Percentiles rank a stretch among this genome's conserved stretches.
These are phyloP conservation scores for Noctua janthina DNA, from an alignment of 2,888 invertebrate species.

Conservation along the genomic window DNA sequence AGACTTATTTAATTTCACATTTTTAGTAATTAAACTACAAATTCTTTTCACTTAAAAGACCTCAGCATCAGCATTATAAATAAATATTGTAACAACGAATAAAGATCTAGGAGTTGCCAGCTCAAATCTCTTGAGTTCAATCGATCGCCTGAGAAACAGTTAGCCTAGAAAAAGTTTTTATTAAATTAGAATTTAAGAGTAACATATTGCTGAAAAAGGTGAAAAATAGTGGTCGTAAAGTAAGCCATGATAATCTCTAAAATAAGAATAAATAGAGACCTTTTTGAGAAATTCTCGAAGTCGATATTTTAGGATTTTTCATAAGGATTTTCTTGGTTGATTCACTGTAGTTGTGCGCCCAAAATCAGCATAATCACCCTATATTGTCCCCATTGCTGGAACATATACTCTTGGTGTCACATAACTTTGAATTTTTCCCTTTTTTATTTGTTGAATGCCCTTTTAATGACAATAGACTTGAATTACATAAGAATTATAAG, in stretches of 20 bases:
- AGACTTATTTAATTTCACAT: not conserved
- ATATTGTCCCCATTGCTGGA: not conserved
- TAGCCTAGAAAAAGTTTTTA: not conserved
- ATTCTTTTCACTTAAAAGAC: not conserved
- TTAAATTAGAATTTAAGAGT: conserved; percentile 1
- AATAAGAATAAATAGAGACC: not conserved
- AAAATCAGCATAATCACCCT: not conserved
- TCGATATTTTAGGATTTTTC: too few species aligned
- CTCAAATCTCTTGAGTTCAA: conserved; percentile 7
- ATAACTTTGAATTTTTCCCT: not conserved
- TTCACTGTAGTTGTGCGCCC: too few species aligned
- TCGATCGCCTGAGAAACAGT: not conserved
- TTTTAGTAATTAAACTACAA: not conserved
- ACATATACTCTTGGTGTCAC: not conserved
- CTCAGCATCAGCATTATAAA: not conserved
- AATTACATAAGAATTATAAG: not conserved
- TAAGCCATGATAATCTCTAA: not conserved
- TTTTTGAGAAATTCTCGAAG: not conserved
- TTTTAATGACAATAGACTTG: not conserved
- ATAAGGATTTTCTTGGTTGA: not conserved
- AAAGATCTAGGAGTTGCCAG: not conserved
- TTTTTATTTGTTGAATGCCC: not conserved
- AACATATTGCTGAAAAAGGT: not conserved
- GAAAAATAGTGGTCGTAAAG: not conserved
- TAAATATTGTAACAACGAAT: not conserved